These are phyloP conservation scores for Hydrozoanthus tunicans DNA, from an alignment of 64 coral and sea anemone species.

Conservation along the genomic window DNA sequence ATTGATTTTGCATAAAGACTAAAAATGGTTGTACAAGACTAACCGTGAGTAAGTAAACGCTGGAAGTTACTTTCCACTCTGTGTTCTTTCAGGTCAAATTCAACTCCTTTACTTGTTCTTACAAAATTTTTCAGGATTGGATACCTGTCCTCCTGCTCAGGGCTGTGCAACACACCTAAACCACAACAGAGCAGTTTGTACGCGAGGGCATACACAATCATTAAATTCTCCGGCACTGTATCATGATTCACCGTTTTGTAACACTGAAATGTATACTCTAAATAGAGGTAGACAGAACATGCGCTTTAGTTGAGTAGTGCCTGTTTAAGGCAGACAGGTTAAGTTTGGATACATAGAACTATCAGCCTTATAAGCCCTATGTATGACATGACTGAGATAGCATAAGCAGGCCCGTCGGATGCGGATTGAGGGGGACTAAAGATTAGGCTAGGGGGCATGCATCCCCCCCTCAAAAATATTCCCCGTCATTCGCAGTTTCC, in stretches of 20 bases:
- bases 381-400: too few species aligned
- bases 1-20: neutral
- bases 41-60: slow-evolving; percentile 3
- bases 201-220: neutral
- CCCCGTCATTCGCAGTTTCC: too few species aligned
- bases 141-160: neutral
- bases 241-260: neutral
- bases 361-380: too few species aligned
- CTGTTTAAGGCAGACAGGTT: too few species aligned
- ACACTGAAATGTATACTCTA: too few species aligned
- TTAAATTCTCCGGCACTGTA: neutral
- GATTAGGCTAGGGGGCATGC: too few species aligned
- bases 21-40: neutral
- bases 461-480: too few species aligned
- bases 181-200: neutral
- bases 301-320: too few species aligned
- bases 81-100: neutral
- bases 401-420: too few species aligned
- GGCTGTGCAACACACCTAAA: neutral
- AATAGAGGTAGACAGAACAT: too few species aligned
- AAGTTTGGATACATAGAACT: too few species aligned
- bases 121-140: neutral
- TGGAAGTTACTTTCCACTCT: neutral
- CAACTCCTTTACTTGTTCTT: neutral
- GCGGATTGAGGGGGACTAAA: too few species aligned